Conservation (phyloP, 2,797 vertebrate species). For the Momotus momota region DNA sequence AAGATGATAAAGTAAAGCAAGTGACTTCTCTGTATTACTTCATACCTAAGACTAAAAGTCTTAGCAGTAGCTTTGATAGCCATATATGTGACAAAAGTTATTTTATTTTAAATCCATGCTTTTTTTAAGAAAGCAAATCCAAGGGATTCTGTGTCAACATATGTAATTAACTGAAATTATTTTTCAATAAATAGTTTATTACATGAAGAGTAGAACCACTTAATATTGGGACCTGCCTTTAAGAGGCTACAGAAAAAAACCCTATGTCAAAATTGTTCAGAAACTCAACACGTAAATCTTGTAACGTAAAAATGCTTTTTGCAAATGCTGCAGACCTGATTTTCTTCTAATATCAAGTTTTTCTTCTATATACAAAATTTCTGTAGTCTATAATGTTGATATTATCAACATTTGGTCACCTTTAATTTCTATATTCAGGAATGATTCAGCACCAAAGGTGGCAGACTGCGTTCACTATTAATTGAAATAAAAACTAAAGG, state of each 20-base stretch:
- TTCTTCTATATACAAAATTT: not conserved
- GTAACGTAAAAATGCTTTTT: not conserved
- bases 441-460: not conserved
- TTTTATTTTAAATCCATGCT: not conserved
- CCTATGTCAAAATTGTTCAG: not conserved
- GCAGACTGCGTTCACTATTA: not conserved
- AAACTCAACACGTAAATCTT: fast-evolving
- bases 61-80: not conserved
- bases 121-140: not conserved
- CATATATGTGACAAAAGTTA: not conserved
- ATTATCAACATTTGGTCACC: not conserved
- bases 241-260: not conserved
- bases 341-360: not conserved
- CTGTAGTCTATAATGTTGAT: not conserved
- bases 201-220: not conserved
- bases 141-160: not conserved
- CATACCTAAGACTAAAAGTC: not conserved
- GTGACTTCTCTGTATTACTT: not conserved
- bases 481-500: not conserved
- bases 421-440: not conserved
- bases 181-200: not conserved
- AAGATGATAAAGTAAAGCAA: constrained; percentile 25
- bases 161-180: not conserved
- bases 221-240: not conserved
- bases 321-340: not conserved